Percentiles rank a stretch among this genome's conserved stretches.
Conservation (phyloP, 2,888 invertebrate species). For the Slavum lentiscoides region DNA sequence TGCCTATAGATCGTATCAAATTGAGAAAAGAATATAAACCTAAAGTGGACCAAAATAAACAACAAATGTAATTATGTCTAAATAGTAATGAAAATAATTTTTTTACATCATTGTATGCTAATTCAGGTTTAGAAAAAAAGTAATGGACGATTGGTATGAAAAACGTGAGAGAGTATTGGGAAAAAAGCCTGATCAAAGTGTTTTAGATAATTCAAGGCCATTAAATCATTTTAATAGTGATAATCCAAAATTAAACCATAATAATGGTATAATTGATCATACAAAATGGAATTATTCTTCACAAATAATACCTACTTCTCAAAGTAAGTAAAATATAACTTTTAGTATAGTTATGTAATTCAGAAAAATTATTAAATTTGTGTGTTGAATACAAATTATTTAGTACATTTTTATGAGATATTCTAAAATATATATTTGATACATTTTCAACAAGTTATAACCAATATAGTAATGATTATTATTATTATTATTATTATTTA, state of each 20-base stretch:
- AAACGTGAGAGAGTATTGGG: neutral
- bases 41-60: constrained; percentile 22
- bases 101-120: neutral
- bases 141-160: constrained; percentile 24
- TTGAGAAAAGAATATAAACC: constrained; percentile 37
- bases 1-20: constrained; percentile 4
- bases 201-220: neutral
- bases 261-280: neutral
- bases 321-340: constrained; percentile 29
- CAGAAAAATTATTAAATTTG: too few relatives aligned
- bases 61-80: constrained; percentile 18
- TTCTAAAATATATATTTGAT: too few relatives aligned
- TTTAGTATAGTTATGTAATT: too few relatives aligned
- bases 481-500: neutral
- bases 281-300: constrained; percentile 12
- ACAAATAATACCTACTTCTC: neutral
- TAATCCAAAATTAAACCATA: constrained; percentile 1
- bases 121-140: constrained; percentile 39
- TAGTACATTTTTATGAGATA: too few relatives aligned
- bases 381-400: too few relatives aligned
- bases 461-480: too few relatives aligned
- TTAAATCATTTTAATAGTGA: constrained; percentile 6
- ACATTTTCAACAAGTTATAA: too few relatives aligned
- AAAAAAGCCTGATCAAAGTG: neutral
- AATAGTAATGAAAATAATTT: neutral